These are phyloP conservation scores for Cirrhinus mrigala DNA, from an alignment of 2,797 vertebrate species.

Conservation along the genomic window DNA sequence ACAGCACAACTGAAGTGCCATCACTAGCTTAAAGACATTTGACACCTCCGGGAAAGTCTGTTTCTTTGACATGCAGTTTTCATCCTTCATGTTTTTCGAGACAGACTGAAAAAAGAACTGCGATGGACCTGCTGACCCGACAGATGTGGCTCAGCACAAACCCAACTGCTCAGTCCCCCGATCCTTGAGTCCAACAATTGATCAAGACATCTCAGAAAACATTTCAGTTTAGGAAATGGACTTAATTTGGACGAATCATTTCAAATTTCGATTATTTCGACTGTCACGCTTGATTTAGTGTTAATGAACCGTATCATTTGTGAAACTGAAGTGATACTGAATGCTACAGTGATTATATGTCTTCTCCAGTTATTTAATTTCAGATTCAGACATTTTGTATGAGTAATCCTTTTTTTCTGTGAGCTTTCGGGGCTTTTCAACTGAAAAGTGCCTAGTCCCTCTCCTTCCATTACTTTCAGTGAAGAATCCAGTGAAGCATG, in stretches of 20 bases:
- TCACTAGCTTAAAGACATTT: slow-evolving; percentile 24
- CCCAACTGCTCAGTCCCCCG: not conserved
- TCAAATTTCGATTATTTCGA: slow-evolving; percentile 2
- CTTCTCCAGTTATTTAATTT: slow-evolving; percentile 56
- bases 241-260: slow-evolving; percentile 57
- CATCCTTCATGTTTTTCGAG: slow-evolving; percentile 25
- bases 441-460: not conserved
- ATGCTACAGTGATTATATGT: slow-evolving; percentile 23
- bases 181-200: slow-evolving; percentile 51
- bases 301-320: not conserved
- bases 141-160: slow-evolving; percentile 39
- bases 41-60: slow-evolving; percentile 15
- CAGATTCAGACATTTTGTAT: slow-evolving; percentile 46
- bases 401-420: slow-evolving; percentile 44
- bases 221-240: slow-evolving; percentile 47
- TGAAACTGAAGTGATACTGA: not conserved
- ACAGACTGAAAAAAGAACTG: slow-evolving; percentile 30
- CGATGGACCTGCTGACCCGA: slow-evolving; percentile 38
- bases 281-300: slow-evolving; percentile 51
- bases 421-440: slow-evolving; percentile 25
- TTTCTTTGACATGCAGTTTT: slow-evolving; percentile 24
- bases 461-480: slow-evolving; percentile 10
- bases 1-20: slow-evolving; percentile 10
- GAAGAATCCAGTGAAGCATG: slow-evolving; percentile 38
- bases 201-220: slow-evolving; percentile 33